Evolutionary conservation across 2,888 invertebrate species (phyloP).

Genomic region (Coleophora deauratella): DNA sequence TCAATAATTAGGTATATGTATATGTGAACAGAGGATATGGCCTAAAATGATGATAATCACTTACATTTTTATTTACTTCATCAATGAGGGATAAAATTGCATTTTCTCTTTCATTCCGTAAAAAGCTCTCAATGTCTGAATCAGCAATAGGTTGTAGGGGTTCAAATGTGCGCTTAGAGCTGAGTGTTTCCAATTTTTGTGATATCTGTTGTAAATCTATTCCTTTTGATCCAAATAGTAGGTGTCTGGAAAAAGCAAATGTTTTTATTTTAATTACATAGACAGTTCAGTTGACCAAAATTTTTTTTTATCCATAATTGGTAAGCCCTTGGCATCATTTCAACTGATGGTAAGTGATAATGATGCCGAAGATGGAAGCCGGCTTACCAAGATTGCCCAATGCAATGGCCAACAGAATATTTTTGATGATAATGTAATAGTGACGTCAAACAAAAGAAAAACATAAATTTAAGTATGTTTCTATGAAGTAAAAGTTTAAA

Average conservation of each 20-base stretch:
- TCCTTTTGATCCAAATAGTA: constrained; percentile 92
- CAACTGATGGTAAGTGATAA: no score
- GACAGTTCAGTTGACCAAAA: no score
- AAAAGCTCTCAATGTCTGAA: constrained; percentile 91
- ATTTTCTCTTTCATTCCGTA: constrained; percentile 95
- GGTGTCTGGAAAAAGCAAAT: constrained; percentile 76
- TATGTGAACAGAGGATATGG: no score
- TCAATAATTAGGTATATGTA: no score
- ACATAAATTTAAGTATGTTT: no score
- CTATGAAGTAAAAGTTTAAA: background rate
- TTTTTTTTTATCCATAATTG: no score
- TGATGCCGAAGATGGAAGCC: no score
- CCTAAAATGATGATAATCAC: constrained; percentile 29
- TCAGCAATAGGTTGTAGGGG: constrained; percentile 93
- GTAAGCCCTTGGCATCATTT: no score
- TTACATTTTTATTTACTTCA: constrained; percentile 88
- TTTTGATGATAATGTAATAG: no score
- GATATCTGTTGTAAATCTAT: constrained; percentile 95
- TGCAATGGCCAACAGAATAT: no score
- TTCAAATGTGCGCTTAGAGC: constrained; percentile 89
- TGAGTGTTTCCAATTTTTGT: constrained; percentile 91
- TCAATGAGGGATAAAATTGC: constrained; percentile 93
- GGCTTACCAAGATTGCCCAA: no score
- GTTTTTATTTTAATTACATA: background rate
- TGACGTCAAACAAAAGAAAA: no score